Evolutionary conservation across 2,113 vertebrate genomes (phyloP), one percentile per base, ranked within the genome.

Genomic region (Prolemur simus): DNA sequence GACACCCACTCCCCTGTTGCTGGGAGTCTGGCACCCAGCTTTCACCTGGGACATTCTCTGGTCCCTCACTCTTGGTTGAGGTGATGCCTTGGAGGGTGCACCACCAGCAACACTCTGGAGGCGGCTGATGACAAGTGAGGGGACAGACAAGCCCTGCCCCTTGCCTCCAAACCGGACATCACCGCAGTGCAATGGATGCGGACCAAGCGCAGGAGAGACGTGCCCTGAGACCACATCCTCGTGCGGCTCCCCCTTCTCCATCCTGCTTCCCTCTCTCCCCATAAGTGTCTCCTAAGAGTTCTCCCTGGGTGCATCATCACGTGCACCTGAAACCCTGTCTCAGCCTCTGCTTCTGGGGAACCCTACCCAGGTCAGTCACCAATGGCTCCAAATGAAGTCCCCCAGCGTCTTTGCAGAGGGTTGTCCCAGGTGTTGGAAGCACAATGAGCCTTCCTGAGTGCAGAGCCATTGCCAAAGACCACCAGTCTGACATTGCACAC

Each of bases 121-220:
- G 6, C 13, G 34, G 8, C 14, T 1, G 1, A 27, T 37, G 64
- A 39, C 9, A 20, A 45, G 34, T 10, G 68, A 58, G 20, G 11
- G 69, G 11, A 17, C 9, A 20, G 3, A 7, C 11, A 39, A 66
- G 64, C 37, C 68, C n/a, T 11, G 18, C 11, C 25, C 76, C 64
- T 76, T 52, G 87, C 39, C 45, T 74, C 81, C 17, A 54, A 32
- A 25, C 8, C 39, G 49, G 32, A 47, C 5, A 18, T 42, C 56
- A 29, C 17, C 1, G 15, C 34, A 17, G 20, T 8, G 3, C 37
- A n/a, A n/a, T 8, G 25, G 32, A 34, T 8, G 10, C 0, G 17
- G 42, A 14, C 34, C 34, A 47, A 32, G 18, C 52, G 32, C 27
- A 80, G 52, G 56, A 63, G 49, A 37, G 27, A 39, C 21, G 15